Evolutionary conservation across 2,888 invertebrate species (phyloP).

Genomic region (Hetaerina titia): DNA sequence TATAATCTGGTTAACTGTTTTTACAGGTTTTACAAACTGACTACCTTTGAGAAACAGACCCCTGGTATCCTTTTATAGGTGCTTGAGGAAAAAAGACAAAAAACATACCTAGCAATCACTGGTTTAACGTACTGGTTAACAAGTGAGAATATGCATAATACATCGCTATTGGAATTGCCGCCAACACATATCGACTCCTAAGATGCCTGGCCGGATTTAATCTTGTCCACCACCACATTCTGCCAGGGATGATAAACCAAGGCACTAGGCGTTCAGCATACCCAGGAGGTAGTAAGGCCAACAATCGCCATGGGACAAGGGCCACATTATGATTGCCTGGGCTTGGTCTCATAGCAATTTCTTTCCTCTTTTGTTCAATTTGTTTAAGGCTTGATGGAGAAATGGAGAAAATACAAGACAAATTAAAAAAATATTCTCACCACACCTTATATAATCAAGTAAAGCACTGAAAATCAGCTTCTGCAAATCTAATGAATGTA

Average conservation of each 20-base stretch:
- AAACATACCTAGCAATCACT: neutral
- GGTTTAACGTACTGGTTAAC: conserved; percentile 42
- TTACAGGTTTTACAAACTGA: neutral
- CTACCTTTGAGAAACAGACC: neutral
- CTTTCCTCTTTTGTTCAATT: neutral
- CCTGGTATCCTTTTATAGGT: neutral
- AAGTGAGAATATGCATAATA: conserved; percentile 45
- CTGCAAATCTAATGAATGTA: too few species aligned
- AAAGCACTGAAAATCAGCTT: too few species aligned
- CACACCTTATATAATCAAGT: too few species aligned
- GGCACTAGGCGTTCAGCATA: conserved; percentile 53
- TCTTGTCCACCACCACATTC: conserved; percentile 56
- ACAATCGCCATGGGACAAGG: conserved; percentile 44
- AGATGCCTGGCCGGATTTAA: conserved; percentile 28
- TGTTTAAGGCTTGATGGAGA: neutral
- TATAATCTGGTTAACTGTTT: too few species aligned
- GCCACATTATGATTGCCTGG: neutral
- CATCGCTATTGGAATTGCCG: conserved; percentile 57
- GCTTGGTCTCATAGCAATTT: neutral
- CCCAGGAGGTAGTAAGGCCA: conserved; percentile 42
- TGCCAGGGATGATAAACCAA: conserved; percentile 43
- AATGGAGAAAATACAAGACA: neutral
- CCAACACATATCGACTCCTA: conserved; percentile 7
- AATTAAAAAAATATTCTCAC: neutral
- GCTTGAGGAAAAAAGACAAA: neutral